Evolutionary conservation across 2,797 vertebrate genomes (phyloP), one percentile per base, ranked within the genome.

Genomic region (Iguana delicatissima): DNA sequence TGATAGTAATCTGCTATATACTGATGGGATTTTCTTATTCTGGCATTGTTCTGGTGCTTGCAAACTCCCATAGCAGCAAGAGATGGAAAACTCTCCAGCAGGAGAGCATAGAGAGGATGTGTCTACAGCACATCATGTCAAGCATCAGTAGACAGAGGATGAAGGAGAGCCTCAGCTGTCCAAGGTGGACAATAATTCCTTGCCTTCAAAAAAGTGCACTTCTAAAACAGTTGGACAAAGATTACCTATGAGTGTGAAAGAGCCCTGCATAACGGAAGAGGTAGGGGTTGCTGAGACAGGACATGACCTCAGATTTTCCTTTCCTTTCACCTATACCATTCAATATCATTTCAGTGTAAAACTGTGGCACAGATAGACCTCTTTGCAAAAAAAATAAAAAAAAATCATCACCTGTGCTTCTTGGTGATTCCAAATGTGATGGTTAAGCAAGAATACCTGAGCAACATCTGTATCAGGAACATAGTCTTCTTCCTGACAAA

Each of bases 401-500:
- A 42, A 42, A 42, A 42, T 80, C 67, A 55, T 85, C 89, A 67
- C 80, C 89, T 32, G 1, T 57, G 67, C 42, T 86, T 89, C 83
- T 69, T 91, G 52, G 57, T 57, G 72, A 55, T 80, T 86, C 93
- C 81, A 91, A 35, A 92, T 91, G 74, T 6, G 46, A 84, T 67
- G 9, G 42, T 42, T 93, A 91, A 62, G 38, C 46, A 29, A 29
- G 69, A 90, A 93, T 64, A 35, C 38, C 16, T n/a, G 38, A 92
- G 81, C 74, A 83, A 74, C 38, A 93, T 67, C 91, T 38, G 26
- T 0, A 85, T 91, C 6, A 92, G 76, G 26, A 42, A 88, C 92
- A 79, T 55, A 77, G 90, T 46, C 22, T 82, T 94, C 81, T 86
- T 72, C 87, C 76, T 91, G 84, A 84, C 91, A 91, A 95, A 89